These are phyloP conservation scores for Cyprinodon variegatus DNA, from an alignment of 2,113 vertebrate genomes.

Conservation along the genomic window DNA sequence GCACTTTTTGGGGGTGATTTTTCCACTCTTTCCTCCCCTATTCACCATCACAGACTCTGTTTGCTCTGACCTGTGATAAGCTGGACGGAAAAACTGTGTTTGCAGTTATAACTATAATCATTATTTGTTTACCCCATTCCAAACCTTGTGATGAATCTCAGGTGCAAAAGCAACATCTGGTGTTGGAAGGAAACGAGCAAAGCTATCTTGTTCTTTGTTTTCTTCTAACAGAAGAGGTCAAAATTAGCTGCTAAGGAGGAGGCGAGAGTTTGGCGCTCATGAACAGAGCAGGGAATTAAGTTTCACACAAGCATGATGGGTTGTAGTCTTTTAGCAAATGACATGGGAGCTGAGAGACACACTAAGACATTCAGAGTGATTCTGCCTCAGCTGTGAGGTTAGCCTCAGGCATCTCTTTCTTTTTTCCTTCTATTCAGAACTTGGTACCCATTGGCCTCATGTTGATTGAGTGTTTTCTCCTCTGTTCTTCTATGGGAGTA, in stretches of 20 bases:
- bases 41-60: constrained; percentile 56
- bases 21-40: not conserved
- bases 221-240: constrained; percentile 53
- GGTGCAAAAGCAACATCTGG: constrained; percentile 74
- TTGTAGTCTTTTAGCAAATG: constrained; percentile 70
- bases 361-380: constrained; percentile 70
- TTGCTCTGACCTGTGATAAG: constrained; percentile 74
- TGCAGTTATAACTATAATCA: constrained; percentile 76
- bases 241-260: constrained; percentile 61
- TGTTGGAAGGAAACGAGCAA: constrained; percentile 34
- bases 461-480: constrained; percentile 63
- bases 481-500: constrained; percentile 45
- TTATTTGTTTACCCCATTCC: constrained; percentile 78
- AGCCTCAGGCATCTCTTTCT: constrained; percentile 66
- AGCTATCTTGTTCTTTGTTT: constrained; percentile 10
- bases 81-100: constrained; percentile 66
- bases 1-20: not conserved
- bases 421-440: constrained; percentile 38
- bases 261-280: constrained; percentile 74
- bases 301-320: constrained; percentile 72
- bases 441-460: constrained; percentile 54
- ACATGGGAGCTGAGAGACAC: constrained; percentile 65
- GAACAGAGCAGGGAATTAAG: constrained; percentile 73
- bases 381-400: constrained; percentile 69
- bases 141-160: constrained; percentile 70